Evolutionary conservation across 2,888 invertebrate species (phyloP), one percentile per base, ranked within the genome.

Genomic region (Tubulanus polymorphus): DNA sequence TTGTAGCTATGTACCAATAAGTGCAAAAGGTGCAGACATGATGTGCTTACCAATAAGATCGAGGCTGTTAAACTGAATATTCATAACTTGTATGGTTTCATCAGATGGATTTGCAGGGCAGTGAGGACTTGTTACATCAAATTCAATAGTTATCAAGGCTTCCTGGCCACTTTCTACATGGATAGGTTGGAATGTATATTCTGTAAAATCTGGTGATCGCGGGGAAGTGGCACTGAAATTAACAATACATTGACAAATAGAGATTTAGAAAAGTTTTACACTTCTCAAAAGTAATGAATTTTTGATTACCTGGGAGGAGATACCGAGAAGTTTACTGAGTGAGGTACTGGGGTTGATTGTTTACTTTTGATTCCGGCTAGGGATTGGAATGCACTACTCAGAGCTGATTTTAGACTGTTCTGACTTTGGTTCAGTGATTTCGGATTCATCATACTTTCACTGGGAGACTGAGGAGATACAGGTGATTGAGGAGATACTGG

Each of bases 21-120:
- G n/a, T n/a, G n/a, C 3, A 15, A 41, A 41, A 18, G 18, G 28
- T 29, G 18, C 49, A 3, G 15, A 32, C 2, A 18, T 51, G 28
- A 15, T n/a, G 6, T 29, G 63, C 82, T 82, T 73, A 89, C 91
- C 93, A 62, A 94, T 94, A 53, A 95, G 89, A 77, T 95, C 95
- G 64, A 95, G 82, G 77, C 90, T 94, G 74, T 95, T 95, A 73
- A 95, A 95, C 66, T 93, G 87, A 67, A 95, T 88, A 70, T 90
- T 91, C 0, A 91, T 90, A 48, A 92, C 86, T 66, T 90, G 86
- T 59, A 84, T 65, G 29, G 78, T 73, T 60, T 73, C 71, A 25
- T 50, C 50, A 50, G 10, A 26, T 6, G 32, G 5, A 15, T 18
- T 50, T 83, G 72, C 68, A 26, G 53, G 82, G 1, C 80, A 81